Conservation (phyloP, 2,113 vertebrate genomes). For the Nycticebus coucang region DNA sequence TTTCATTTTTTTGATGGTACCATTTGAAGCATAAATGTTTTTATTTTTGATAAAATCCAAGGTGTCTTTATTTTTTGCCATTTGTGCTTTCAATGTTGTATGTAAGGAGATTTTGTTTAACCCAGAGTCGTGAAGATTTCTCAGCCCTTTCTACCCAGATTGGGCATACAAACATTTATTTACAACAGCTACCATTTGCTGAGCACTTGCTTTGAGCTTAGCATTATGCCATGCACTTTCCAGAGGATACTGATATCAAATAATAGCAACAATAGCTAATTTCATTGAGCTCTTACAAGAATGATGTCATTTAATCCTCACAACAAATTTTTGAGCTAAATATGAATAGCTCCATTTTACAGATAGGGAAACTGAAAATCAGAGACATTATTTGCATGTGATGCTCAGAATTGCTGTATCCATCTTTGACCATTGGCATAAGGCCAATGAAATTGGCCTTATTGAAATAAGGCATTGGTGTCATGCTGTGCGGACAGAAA, state of each 20-base stretch:
- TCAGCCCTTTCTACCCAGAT: background rate
- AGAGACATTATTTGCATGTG: background rate
- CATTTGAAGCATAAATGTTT: background rate
- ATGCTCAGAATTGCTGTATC: conserved; percentile 12
- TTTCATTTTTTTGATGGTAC: background rate
- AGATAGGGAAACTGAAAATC: background rate
- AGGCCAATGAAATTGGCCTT: no score
- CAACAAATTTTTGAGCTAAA: conserved; percentile 15
- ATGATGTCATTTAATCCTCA: background rate
- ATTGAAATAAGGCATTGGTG: background rate
- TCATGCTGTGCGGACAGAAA: background rate
- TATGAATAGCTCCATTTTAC: conserved; percentile 1
- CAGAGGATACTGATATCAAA: background rate
- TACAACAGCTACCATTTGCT: background rate
- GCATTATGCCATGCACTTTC: background rate
- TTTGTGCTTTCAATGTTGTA: background rate
- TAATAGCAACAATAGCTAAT: background rate
- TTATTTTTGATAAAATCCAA: conserved; percentile 3
- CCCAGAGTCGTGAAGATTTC: background rate
- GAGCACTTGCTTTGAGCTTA: background rate
- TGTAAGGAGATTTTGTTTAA: background rate
- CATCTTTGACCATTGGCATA: background rate
- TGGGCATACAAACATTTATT: background rate
- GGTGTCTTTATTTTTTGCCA: background rate
- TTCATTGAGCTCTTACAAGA: background rate